Conservation (phyloP, 2,888 invertebrate species). For the Trypoxylon attenuatum region DNA sequence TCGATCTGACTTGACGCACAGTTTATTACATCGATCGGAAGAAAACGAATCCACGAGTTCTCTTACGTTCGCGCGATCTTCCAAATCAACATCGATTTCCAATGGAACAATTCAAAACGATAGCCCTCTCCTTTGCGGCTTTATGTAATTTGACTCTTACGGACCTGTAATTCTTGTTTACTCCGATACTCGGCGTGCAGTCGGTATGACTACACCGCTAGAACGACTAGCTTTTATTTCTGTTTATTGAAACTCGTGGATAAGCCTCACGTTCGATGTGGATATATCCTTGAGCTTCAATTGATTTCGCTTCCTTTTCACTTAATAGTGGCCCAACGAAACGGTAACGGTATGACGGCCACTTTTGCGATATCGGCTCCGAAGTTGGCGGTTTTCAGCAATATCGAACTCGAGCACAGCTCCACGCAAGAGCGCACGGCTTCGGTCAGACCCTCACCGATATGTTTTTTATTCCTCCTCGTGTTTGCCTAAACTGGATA, state of each 20-base stretch:
- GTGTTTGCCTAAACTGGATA: slow-evolving; percentile 62
- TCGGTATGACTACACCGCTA: too few species aligned
- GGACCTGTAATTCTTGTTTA: too few species aligned
- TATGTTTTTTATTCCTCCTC: slow-evolving; percentile 41
- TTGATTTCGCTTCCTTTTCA: slow-evolving; percentile 35
- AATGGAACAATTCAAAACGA: too few species aligned
- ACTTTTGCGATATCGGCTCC: slow-evolving; percentile 43
- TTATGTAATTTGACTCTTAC: too few species aligned
- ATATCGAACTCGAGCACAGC: slow-evolving; percentile 35
- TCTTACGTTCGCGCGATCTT: too few species aligned
- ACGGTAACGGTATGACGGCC: slow-evolving; percentile 44
- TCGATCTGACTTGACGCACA: slow-evolving; percentile 25
- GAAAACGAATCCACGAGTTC: background rate
- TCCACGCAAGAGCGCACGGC: background rate
- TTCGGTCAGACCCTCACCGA: background rate
- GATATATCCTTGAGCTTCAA: slow-evolving; percentile 37
- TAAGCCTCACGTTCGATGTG: too few species aligned
- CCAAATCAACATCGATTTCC: too few species aligned
- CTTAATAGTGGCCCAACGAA: slow-evolving; percentile 33
- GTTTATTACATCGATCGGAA: slow-evolving; percentile 24
- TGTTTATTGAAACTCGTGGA: too few species aligned
- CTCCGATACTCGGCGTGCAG: too few species aligned
- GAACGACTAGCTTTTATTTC: too few species aligned
- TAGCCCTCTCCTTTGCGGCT: too few species aligned
- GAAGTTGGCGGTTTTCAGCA: slow-evolving; percentile 50